Percentiles rank a stretch among this genome's conserved stretches.
phyloP scores from a whole-genome alignment of 2,113 vertebrate genomes.

The Lipotes vexillifer region DNA sequence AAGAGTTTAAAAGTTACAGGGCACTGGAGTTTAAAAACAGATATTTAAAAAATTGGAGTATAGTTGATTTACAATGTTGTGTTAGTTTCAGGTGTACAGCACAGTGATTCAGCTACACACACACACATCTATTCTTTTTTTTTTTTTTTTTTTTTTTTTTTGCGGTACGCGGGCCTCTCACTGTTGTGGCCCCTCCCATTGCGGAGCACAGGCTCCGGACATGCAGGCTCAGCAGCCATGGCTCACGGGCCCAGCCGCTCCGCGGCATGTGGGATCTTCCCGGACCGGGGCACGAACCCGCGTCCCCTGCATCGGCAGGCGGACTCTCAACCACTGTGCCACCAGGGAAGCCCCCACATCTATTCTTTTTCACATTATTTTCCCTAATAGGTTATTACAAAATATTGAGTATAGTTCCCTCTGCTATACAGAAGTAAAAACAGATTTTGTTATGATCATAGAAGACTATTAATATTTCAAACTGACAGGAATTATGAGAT shows the following conservation, averaged over 20 bases:
- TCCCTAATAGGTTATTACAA: not conserved
- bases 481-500: not conserved
- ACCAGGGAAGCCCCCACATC: not conserved
- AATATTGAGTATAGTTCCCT: not conserved
- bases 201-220: no score
- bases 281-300: no score
- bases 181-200: no score
- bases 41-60: not conserved
- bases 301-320: no score
- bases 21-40: not conserved
- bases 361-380: not conserved
- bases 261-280: no score
- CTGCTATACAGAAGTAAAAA: not conserved
- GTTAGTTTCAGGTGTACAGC: not conserved
- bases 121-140: not conserved
- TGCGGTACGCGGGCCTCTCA: no score
- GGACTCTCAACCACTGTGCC: no score
- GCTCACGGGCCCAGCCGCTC: no score
- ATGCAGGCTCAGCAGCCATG: no score
- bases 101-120: not conserved
- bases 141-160: not conserved
- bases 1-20: not conserved
- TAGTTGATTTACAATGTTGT: not conserved
- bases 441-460: conserved; percentile 3
- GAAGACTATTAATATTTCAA: conserved; percentile 30